phyloP scores from a whole-genome alignment of 2,888 invertebrate genomes.

The Hartigia nigra region DNA sequence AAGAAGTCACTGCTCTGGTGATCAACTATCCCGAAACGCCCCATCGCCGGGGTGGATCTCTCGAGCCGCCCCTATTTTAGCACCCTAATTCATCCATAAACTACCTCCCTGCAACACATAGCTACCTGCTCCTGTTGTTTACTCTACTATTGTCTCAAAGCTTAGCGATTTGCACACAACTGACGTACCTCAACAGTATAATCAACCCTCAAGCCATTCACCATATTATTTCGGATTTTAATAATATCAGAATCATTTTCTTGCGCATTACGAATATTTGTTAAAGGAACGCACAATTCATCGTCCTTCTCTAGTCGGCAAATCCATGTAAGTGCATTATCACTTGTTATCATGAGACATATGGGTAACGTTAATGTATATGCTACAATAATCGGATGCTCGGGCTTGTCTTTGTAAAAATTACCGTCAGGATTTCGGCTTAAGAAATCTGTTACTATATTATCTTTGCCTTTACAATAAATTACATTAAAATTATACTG shows the following conservation, averaged over 20 bases:
- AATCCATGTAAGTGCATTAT: too few relatives aligned
- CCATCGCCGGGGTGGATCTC: constrained; percentile 45
- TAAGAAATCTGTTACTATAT: constrained; percentile 14
- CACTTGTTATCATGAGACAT: too few relatives aligned
- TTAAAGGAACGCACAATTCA: too few relatives aligned
- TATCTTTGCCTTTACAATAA: constrained; percentile 12
- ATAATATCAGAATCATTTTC: too few relatives aligned
- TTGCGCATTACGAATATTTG: too few relatives aligned
- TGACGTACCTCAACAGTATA: neutral
- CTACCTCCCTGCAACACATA: constrained; percentile 50
- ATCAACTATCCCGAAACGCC: constrained; percentile 46
- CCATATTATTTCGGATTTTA: too few relatives aligned
- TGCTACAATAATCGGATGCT: too few relatives aligned
- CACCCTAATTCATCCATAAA: constrained; percentile 40
- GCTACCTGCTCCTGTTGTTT: constrained; percentile 61
- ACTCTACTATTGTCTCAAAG: constrained; percentile 60
- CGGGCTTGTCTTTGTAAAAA: too few relatives aligned
- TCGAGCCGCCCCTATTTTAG: constrained; percentile 50
- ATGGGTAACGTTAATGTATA: too few relatives aligned
- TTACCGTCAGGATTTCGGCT: neutral
- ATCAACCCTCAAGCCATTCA: neutral
- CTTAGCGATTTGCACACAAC: neutral
- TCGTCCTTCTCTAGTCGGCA: too few relatives aligned
- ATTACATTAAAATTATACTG: neutral
- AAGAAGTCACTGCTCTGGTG: constrained; percentile 20